phyloP scores from a whole-genome alignment of 1,140 invertebrate species.

The Stegodyphus dumicola region DNA sequence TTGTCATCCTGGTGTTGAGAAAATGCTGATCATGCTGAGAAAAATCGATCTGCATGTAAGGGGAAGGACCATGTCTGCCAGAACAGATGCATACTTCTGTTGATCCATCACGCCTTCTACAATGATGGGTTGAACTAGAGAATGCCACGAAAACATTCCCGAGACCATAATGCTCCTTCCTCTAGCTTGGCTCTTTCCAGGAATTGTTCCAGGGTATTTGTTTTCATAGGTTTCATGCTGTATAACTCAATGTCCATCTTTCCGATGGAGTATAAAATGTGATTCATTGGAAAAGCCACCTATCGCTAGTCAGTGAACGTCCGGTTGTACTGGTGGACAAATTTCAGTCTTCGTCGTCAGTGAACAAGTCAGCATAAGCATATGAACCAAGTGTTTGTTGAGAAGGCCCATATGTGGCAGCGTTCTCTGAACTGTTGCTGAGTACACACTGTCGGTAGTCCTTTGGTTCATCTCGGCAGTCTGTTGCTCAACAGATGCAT shows the following conservation, averaged over 20 bases:
- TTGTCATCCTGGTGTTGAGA: background rate
- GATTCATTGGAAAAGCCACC: background rate
- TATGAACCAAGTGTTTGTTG: background rate
- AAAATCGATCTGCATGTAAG: background rate
- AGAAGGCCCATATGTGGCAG: background rate
- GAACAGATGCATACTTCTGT: background rate
- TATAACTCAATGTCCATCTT: background rate
- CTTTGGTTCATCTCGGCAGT: background rate
- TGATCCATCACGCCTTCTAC: background rate
- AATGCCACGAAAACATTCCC: background rate
- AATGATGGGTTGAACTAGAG: background rate
- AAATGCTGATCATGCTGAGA: background rate
- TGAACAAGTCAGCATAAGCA: background rate
- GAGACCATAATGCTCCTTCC: background rate
- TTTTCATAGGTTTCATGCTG: background rate
- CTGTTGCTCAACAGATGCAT: background rate
- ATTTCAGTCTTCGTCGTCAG: background rate
- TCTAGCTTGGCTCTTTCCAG: background rate
- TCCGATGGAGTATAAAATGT: background rate
- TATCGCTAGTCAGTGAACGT: background rate
- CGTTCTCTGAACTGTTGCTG: background rate
- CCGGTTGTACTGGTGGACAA: background rate
- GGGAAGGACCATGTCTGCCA: background rate
- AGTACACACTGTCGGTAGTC: background rate
- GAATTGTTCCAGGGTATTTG: background rate